Evolutionary conservation across 2,888 invertebrate genomes (phyloP), one percentile per base, ranked within the genome.

Genomic region (Vesta saturnalis): DNA sequence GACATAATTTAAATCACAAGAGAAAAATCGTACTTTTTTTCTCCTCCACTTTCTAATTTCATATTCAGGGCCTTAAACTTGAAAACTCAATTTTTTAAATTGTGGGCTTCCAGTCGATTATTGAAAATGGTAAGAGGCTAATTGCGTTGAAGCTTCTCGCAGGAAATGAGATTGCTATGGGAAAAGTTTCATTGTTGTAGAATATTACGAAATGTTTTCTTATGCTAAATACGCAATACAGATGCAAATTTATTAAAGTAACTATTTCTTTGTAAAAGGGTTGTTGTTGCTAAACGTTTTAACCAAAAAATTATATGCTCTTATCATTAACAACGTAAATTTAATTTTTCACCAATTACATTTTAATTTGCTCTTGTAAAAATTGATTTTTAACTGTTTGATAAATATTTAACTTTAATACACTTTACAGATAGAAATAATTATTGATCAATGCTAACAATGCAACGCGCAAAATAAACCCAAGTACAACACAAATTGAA

Each of bases 211-310:
- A 61, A 61, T 57, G 56, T 63, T 63, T 63, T 56, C 62, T 63
- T 63, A 63, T 63, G 62, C 62, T 61, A 63, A 63, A 63, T 57
- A 63, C 56, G 30, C 56, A 63, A 63, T 63, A 63, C 62, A 57
- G 19, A 63, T 63, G 62, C 62, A 63, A 63, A 63, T 63, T 55
- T 39, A 52, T 52, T 52, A 52, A 52, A 52, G 19, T 52, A 52
- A 19, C 52, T 52, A 52, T 52, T 18, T 19, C 3, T 16, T 52
- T 52, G 12, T 39, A 39, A 52, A 52, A 52, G 52, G 19, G 21
- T 52, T 12, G 47, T 49, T 6, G 47, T 49, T 49, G 47, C 19
- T 52, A 21, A 12, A 52, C 19, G 18, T 52, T 52, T 52, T 52
- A 52, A 52, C 19, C 2, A 8, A 5, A 52, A 52, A 19, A 19